Percentiles rank a stretch among this genome's conserved stretches.
Conservation (phyloP, 1,140 invertebrate genomes). For the Carposina sasakii region DNA sequence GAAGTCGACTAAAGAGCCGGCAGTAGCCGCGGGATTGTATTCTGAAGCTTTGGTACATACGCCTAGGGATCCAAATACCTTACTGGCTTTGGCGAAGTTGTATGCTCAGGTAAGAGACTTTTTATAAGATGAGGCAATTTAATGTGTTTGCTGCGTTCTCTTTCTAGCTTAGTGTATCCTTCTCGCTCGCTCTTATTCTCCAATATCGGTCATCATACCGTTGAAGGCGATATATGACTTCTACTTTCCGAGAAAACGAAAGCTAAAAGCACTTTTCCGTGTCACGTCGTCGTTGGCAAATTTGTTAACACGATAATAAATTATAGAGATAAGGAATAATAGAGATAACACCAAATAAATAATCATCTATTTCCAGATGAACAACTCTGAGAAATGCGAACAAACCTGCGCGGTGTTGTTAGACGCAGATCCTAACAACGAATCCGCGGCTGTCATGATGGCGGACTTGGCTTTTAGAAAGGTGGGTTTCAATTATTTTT, state of each 20-base stretch:
- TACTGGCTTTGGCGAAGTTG: conserved; percentile 86
- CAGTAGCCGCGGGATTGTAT: conserved; percentile 72
- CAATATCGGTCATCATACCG: too few species aligned
- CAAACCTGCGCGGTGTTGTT: conserved; percentile 88
- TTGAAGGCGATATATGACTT: too few species aligned
- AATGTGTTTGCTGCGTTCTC: too few species aligned
- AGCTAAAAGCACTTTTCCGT: too few species aligned
- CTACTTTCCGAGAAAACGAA: too few species aligned
- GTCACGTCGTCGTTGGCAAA: too few species aligned
- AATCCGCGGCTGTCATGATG: conserved; percentile 94
- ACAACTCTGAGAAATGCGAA: conserved; percentile 87
- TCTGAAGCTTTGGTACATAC: conserved; percentile 89
- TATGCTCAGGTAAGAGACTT: conserved; percentile 91
- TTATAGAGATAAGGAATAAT: too few species aligned
- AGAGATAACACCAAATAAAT: neutral
- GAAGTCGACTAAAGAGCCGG: conserved; percentile 49
- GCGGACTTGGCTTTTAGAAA: conserved; percentile 95
- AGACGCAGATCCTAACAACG: conserved; percentile 90
- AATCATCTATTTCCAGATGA: conserved; percentile 73
- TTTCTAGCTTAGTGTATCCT: too few species aligned
- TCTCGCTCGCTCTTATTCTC: too few species aligned
- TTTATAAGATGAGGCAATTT: too few species aligned
- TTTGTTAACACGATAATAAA: too few species aligned
- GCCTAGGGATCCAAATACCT: conserved; percentile 83
- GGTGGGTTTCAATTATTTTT: conserved; percentile 46